These are phyloP conservation scores for Agapetus fuscipes DNA, from an alignment of 2,888 invertebrate genomes.

Conservation along the genomic window DNA sequence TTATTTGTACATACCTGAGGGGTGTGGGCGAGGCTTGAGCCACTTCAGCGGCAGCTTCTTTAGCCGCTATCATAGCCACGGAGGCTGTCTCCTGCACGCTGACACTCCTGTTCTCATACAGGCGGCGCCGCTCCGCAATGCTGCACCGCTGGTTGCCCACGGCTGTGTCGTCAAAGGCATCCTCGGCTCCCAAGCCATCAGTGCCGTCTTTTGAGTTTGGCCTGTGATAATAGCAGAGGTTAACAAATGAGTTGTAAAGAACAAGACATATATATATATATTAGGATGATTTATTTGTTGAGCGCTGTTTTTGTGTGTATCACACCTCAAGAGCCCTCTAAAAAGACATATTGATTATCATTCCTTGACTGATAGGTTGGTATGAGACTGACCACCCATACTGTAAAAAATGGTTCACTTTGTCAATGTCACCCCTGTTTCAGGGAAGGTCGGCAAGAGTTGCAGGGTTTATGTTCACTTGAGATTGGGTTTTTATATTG, in stretches of 20 bases:
- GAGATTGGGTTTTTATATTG: too few species aligned
- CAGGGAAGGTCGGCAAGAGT: too few species aligned
- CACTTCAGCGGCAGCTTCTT: conserved; percentile 40
- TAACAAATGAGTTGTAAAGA: background rate
- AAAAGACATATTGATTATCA: too few species aligned
- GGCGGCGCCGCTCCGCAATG: conserved; percentile 68
- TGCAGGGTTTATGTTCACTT: too few species aligned
- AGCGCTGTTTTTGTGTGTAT: too few species aligned
- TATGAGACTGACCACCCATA: too few species aligned
- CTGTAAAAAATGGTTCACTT: too few species aligned
- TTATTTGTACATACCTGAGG: conserved; percentile 41
- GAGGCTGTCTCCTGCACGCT: conserved; percentile 44
- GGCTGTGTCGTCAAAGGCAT: conserved; percentile 31
- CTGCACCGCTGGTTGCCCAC: conserved; percentile 56
- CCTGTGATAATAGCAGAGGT: conserved; percentile 15
- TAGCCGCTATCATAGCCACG: conserved; percentile 11
- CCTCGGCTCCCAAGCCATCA: conserved; percentile 24
- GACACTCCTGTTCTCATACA: conserved; percentile 67
- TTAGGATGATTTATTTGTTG: too few species aligned
- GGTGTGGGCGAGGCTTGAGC: conserved; percentile 67
- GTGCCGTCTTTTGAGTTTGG: conserved; percentile 32
- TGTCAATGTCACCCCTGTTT: too few species aligned
- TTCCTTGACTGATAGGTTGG: too few species aligned
- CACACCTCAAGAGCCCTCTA: too few species aligned
- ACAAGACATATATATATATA: too few species aligned